A percentile compares a stretch with the other conserved stretches of the same genome.
These are phyloP conservation scores for Acanthurus leucopareius DNA, from an alignment of 2,797 vertebrate species.

Conservation along the genomic window DNA sequence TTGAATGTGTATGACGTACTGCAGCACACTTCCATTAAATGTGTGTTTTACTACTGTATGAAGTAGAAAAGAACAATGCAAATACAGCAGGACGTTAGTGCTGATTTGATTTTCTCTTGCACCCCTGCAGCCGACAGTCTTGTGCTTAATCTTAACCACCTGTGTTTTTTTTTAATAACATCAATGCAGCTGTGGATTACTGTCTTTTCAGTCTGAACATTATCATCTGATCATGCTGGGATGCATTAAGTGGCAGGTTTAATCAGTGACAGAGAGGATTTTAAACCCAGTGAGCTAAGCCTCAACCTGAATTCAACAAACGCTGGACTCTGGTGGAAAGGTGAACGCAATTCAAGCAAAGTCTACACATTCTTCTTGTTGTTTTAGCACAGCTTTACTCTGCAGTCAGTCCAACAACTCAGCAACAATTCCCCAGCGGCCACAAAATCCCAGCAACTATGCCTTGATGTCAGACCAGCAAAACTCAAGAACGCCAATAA, in stretches of 20 bases:
- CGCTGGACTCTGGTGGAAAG: slow-evolving; percentile 37
- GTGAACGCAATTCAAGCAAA: slow-evolving; percentile 42
- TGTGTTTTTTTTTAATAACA: slow-evolving; percentile 22
- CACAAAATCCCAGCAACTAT: slow-evolving; percentile 23
- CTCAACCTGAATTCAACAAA: slow-evolving; percentile 18
- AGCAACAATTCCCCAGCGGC: slow-evolving; percentile 39
- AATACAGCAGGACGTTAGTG: slow-evolving; percentile 29
- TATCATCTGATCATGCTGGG: slow-evolving; percentile 34
- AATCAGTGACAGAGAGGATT: slow-evolving; percentile 9
- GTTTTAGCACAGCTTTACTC: slow-evolving; percentile 46
- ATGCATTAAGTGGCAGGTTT: slow-evolving; percentile 33
- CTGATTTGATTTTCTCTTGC: slow-evolving; percentile 24
- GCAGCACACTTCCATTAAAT: background rate
- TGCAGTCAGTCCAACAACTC: slow-evolving; percentile 14
- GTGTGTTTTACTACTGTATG: background rate
- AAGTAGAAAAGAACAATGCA: slow-evolving; percentile 16
- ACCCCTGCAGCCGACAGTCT: background rate
- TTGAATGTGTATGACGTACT: background rate
- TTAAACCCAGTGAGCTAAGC: slow-evolving; percentile 21
- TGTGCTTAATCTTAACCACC: slow-evolving; percentile 17
- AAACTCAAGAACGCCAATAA: background rate
- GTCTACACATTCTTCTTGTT: slow-evolving; percentile 37
- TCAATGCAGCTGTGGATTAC: slow-evolving; percentile 29
- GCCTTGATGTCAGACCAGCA: slow-evolving; percentile 37
- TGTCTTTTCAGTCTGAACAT: slow-evolving; percentile 23